phyloP scores from a whole-genome alignment of 2,797 vertebrate genomes.

The Hypotaenidia philippensis region DNA sequence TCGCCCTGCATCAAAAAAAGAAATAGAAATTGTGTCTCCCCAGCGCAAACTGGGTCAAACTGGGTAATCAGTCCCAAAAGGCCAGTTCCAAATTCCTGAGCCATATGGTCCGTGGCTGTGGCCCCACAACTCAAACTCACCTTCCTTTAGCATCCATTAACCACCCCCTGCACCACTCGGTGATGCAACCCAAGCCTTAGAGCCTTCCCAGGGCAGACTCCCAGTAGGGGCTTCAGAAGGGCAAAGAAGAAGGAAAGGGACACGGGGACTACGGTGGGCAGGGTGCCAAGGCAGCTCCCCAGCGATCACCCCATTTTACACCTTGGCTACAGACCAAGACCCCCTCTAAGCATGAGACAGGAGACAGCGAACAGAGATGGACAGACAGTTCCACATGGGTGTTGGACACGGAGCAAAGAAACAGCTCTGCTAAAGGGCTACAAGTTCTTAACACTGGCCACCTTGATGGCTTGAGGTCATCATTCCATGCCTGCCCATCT shows the following conservation, averaged over 20 bases:
- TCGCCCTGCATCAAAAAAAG: neutral
- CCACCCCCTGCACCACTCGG: neutral
- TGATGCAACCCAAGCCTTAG: neutral
- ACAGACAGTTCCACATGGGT: neutral
- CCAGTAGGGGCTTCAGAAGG: neutral
- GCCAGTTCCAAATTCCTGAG: neutral
- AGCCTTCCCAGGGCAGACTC: neutral
- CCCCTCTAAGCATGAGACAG: neutral
- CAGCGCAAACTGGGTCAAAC: neutral
- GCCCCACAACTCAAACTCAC: neutral
- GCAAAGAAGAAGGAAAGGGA: neutral
- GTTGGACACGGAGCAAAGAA: neutral
- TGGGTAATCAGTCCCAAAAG: neutral
- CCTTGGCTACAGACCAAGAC: neutral
- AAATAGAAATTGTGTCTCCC: neutral
- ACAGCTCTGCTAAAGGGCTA: neutral
- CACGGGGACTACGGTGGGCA: neutral
- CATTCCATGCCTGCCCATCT: neutral
- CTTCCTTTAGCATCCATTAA: neutral
- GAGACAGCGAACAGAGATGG: neutral
- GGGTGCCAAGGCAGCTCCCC: neutral
- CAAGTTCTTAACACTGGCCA: neutral
- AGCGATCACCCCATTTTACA: neutral
- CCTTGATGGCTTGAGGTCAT: neutral
- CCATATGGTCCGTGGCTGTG: neutral